A percentile compares a stretch with the other conserved stretches of the same genome.
These are phyloP conservation scores for Barbus barbus DNA, from an alignment of 2,113 vertebrate genomes.

Conservation along the genomic window DNA sequence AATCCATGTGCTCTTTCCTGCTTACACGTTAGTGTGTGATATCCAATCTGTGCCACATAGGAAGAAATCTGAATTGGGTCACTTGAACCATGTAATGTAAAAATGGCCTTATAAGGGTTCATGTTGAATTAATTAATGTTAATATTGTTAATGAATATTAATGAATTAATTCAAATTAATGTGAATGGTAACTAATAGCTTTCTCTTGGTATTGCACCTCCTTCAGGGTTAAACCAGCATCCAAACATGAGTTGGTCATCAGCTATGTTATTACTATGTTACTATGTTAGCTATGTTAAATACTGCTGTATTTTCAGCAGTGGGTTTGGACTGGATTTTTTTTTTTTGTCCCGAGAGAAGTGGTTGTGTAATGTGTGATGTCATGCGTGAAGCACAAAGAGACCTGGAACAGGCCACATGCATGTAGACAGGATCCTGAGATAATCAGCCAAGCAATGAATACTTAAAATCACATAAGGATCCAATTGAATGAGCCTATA, in stretches of 20 bases:
- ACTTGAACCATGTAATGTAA: neutral
- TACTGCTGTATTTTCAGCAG: neutral
- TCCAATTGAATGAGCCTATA: slow-evolving; percentile 52
- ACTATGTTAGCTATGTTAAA: too few relatives aligned
- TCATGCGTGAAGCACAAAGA: slow-evolving; percentile 1
- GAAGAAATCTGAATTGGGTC: neutral
- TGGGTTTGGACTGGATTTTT: neutral
- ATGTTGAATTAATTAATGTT: too few relatives aligned
- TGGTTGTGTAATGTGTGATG: slow-evolving; percentile 4
- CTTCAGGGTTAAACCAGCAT: neutral
- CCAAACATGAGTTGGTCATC: neutral
- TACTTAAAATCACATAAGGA: slow-evolving; percentile 61
- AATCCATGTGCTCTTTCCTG: neutral
- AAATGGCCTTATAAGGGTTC: neutral
- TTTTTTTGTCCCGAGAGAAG: neutral
- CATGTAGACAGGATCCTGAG: slow-evolving; percentile 46
- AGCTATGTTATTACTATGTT: neutral
- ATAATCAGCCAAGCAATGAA: slow-evolving; percentile 51
- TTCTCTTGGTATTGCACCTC: neutral
- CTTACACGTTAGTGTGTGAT: neutral
- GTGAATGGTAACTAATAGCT: neutral
- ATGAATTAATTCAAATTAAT: too few relatives aligned
- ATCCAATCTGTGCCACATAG: neutral
- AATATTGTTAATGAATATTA: too few relatives aligned
- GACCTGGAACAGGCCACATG: neutral